These are phyloP conservation scores for Peromyscus aztecus DNA, from an alignment of 2,797 vertebrate species.

Conservation along the genomic window DNA sequence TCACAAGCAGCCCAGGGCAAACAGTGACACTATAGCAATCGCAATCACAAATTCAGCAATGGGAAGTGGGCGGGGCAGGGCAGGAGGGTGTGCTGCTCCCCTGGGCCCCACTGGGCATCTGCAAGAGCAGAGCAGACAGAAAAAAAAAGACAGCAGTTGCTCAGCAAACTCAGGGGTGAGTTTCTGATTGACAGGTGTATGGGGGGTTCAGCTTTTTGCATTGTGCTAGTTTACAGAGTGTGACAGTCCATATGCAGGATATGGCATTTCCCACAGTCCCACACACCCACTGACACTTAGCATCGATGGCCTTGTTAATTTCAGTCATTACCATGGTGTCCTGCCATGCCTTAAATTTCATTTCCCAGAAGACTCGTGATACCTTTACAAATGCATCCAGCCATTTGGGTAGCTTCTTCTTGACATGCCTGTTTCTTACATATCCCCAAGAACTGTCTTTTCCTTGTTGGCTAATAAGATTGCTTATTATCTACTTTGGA, in stretches of 20 bases:
- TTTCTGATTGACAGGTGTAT: background rate
- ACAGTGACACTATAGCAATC: background rate
- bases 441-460: background rate
- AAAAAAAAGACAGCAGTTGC: background rate
- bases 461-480: background rate
- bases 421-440: background rate
- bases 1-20: background rate
- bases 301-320: background rate
- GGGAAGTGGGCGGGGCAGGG: too few species aligned
- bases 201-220: background rate
- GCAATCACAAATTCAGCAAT: background rate
- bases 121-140: background rate
- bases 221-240: background rate
- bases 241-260: background rate
- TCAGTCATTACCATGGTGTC: background rate
- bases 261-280: background rate
- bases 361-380: background rate
- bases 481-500: background rate
- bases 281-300: background rate
- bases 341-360: background rate
- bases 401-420: background rate
- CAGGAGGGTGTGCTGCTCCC: background rate
- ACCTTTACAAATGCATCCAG: background rate
- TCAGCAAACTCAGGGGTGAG: background rate
- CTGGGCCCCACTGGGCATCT: background rate